Evolutionary conservation across 2,888 invertebrate genomes (phyloP), one percentile per base, ranked within the genome.

Genomic region (Azorinus chamasolen): DNA sequence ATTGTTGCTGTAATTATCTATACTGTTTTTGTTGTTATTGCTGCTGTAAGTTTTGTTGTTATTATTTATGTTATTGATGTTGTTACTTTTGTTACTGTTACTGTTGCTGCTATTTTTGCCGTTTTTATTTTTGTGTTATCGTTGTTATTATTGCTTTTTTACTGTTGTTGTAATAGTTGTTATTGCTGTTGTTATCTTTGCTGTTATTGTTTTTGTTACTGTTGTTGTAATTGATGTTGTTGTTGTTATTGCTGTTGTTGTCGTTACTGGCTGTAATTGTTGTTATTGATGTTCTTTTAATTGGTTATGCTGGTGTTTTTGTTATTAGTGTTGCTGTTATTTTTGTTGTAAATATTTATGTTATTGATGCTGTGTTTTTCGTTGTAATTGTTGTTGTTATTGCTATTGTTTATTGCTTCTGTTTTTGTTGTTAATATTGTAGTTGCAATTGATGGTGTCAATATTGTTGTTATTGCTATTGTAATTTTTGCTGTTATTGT

Each of bases 141-240:
- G 14, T 41, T 41, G 14, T 41, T 41, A 12, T 41, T 14, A 41
- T 41, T 41, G 14, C 41, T 12, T 41, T 12, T 41, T 41, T 41
- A 41, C n/a, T n/a, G n/a, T n/a, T n/a, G n/a, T n/a, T n/a, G n/a
- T n/a, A n/a, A n/a, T n/a, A n/a, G n/a, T n/a, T n/a, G n/a, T n/a
- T n/a, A n/a, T n/a, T n/a, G n/a, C n/a, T n/a, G n/a, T 41, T 41
- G 41, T 41, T 41, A 41, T 41, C 41, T 41, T 12, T 41, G 41
- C 16, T 41, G 41, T 41, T 41, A 41, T 41, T 41, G 14, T 41
- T 41, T 41, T 14, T 41, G 14, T 41, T 41, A 8, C 16, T 41
- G 41, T 41, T 41, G 14, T 41, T 41, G 8, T 10, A 12, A 12
- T 41, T 41, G 14, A 12, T 14, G 14, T 10, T 41, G 14, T 41